phyloP scores from a whole-genome alignment of 2,113 vertebrate genomes.

The Dermatemys mawii region DNA sequence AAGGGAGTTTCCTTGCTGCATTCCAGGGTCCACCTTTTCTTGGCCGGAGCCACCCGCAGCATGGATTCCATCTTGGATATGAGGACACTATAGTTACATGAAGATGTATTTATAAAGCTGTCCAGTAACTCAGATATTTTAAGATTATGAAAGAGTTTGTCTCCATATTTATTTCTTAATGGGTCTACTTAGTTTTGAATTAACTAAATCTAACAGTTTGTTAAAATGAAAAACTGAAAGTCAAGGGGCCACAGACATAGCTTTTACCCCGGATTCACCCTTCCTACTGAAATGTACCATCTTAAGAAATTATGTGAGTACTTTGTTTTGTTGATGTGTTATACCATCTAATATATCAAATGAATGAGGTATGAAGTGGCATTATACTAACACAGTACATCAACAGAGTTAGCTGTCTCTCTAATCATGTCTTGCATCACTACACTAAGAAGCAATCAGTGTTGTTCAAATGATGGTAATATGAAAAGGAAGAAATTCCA shows the following conservation, averaged over 20 bases:
- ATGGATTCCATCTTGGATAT: background rate
- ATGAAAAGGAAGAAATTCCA: constrained; percentile 15
- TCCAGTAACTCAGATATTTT: background rate
- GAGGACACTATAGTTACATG: background rate
- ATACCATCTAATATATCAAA: constrained; percentile 37
- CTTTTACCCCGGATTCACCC: constrained; percentile 19
- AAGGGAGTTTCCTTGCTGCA: background rate
- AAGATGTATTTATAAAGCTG: background rate
- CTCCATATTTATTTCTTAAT: background rate
- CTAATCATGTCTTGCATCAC: constrained; percentile 60
- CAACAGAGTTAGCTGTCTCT: constrained; percentile 51
- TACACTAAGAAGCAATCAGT: constrained; percentile 42
- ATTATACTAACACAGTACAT: constrained; percentile 38
- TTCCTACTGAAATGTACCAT: constrained; percentile 23
- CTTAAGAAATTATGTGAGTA: background rate
- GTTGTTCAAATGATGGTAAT: constrained; percentile 31
- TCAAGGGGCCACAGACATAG: background rate
- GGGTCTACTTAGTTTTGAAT: background rate
- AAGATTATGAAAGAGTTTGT: background rate
- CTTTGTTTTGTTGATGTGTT: constrained; percentile 49
- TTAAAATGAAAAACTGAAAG: constrained; percentile 17
- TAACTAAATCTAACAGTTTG: background rate
- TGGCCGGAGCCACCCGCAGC: background rate
- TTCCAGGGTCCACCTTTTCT: background rate
- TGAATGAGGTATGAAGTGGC: constrained; percentile 52